Evolutionary conservation across 2,888 invertebrate species (phyloP).

Genomic region (Onthophagus sagittarius): DNA sequence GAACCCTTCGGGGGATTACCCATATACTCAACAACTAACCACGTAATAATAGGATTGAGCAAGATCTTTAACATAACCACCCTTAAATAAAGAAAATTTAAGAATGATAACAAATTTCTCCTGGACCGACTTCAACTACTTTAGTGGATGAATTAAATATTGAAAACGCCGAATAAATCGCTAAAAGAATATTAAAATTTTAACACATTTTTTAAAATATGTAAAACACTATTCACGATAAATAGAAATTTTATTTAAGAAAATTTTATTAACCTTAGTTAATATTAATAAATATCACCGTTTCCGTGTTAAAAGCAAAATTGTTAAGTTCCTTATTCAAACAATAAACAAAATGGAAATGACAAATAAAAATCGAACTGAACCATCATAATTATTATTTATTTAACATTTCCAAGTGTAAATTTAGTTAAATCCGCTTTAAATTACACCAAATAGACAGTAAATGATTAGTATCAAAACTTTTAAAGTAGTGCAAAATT

Average conservation of each 20-base stretch:
- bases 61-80: conserved; percentile 1
- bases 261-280: too few species aligned
- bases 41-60: conserved; percentile 18
- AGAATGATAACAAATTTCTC: conserved; percentile 18
- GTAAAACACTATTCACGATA: not conserved
- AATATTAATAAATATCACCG: too few species aligned
- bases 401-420: too few species aligned
- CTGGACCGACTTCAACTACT: conserved; percentile 25
- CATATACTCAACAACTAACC: conserved; percentile 19
- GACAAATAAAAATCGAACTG: too few species aligned
- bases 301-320: too few species aligned
- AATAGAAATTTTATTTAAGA: not conserved
- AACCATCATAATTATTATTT: too few species aligned
- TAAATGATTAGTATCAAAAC: too few species aligned
- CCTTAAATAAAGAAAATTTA: conserved; percentile 13
- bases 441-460: too few species aligned
- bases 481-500: too few species aligned
- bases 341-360: too few species aligned
- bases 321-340: too few species aligned
- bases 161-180: conserved; percentile 8
- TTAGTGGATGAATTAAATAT: conserved; percentile 30
- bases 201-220: not conserved
- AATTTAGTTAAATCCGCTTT: too few species aligned
- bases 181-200: not conserved
- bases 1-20: conserved; percentile 15